A percentile compares a stretch with the other conserved stretches of the same genome.
Conservation (phyloP, 2,888 invertebrate species). For the Conomelus anceps region DNA sequence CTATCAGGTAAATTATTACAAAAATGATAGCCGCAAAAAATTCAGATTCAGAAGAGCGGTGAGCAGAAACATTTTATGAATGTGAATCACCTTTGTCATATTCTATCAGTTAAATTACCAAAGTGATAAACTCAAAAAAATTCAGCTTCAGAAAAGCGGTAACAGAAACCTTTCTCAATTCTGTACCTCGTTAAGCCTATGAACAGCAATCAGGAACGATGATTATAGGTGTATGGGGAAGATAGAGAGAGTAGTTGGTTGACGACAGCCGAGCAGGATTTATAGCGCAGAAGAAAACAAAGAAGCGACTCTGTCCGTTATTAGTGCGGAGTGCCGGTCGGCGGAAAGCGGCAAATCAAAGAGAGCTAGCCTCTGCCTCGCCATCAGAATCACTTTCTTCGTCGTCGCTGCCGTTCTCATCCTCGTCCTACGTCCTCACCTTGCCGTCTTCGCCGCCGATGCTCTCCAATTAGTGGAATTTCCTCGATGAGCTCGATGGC, state of each 20-base stretch:
- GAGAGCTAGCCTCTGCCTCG: neutral
- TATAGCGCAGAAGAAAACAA: neutral
- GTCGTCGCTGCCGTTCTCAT: no score
- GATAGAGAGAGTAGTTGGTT: no score
- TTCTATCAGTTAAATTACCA: no score
- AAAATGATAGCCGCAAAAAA: no score
- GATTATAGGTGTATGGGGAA: neutral
- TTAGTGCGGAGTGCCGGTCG: neutral
- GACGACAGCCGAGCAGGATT: neutral
- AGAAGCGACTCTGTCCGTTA: neutral
- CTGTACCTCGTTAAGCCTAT: neutral
- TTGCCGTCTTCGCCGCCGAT: neutral
- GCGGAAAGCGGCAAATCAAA: neutral
- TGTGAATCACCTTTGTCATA: no score
- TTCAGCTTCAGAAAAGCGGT: no score
- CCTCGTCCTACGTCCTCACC: neutral
- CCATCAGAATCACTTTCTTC: neutral
- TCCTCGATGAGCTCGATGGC: no score
- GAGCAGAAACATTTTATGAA: no score
- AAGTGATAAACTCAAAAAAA: no score
- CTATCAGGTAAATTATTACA: no score
- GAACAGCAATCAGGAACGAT: neutral
- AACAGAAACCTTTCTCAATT: neutral
- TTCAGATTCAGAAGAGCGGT: no score
- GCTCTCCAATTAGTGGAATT: neutral